A percentile compares a stretch with the other conserved stretches of the same genome.
Conservation (phyloP, 2,888 invertebrate genomes). For the Andrena hattorfiana region DNA sequence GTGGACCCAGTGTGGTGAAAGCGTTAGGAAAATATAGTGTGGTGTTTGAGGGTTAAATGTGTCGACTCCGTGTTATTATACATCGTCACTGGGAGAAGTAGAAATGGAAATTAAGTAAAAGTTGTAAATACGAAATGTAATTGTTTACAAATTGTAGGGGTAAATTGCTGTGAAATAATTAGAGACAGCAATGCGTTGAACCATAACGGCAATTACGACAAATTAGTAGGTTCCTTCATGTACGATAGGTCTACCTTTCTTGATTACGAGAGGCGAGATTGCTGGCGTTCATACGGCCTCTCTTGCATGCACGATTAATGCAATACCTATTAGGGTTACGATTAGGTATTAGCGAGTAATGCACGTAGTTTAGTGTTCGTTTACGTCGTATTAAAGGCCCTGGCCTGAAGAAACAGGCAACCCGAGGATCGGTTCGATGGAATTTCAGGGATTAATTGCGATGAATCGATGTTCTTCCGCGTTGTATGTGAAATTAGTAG, state of each 20-base stretch:
- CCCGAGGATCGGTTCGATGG: not conserved
- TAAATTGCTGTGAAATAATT: not conserved
- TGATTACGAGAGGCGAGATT: constrained; percentile 47
- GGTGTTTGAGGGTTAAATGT: not conserved
- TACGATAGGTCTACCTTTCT: constrained; percentile 57
- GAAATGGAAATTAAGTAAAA: not conserved
- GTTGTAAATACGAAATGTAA: not conserved
- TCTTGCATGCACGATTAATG: constrained; percentile 60
- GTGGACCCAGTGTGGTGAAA: not conserved
- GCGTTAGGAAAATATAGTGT: not conserved
- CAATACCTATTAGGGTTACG: constrained; percentile 52
- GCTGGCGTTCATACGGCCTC: constrained; percentile 22
- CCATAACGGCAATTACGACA: constrained; percentile 44
- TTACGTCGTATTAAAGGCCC: constrained; percentile 29
- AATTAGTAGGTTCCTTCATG: constrained; percentile 39
- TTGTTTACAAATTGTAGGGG: not conserved
- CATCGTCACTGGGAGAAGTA: not conserved
- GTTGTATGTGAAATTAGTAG: not conserved
- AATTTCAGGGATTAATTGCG: constrained; percentile 10
- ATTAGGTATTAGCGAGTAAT: constrained; percentile 51
- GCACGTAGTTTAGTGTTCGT: constrained; percentile 40
- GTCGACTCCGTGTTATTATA: not conserved
- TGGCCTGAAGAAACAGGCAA: constrained; percentile 1
- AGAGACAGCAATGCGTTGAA: not conserved
- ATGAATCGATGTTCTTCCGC: not conserved